Percentiles rank a stretch among this genome's conserved stretches.
These are phyloP conservation scores for Agrotis puta DNA, from an alignment of 2,888 invertebrate genomes.

Conservation along the genomic window DNA sequence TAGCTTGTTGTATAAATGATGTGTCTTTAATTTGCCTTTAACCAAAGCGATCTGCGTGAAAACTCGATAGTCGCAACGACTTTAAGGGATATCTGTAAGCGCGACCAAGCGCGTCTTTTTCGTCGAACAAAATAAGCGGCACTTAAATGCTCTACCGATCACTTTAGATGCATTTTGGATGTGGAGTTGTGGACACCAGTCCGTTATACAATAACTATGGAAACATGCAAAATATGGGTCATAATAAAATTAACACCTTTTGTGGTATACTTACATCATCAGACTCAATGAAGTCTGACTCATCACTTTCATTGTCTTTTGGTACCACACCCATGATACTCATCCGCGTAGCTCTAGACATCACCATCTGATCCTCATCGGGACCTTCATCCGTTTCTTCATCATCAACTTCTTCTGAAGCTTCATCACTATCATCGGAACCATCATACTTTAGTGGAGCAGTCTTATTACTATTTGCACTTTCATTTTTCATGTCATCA, in stretches of 20 bases:
- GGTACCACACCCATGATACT: constrained; percentile 88
- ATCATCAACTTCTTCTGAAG: constrained; percentile 37
- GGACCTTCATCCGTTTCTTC: constrained; percentile 72
- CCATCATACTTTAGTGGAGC: constrained; percentile 36
- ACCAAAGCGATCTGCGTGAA: background rate
- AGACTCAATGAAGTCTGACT: constrained; percentile 87
- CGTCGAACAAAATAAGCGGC: background rate
- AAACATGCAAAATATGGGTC: background rate
- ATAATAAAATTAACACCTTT: background rate
- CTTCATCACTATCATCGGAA: constrained; percentile 34
- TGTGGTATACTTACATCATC: constrained; percentile 81
- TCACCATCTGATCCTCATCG: constrained; percentile 85
- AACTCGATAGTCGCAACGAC: background rate
- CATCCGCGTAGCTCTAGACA: constrained; percentile 88
- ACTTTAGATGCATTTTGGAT: background rate
- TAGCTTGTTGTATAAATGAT: background rate
- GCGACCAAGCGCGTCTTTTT: background rate
- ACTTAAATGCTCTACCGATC: background rate
- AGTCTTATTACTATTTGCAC: constrained; percentile 26
- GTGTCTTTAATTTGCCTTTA: background rate
- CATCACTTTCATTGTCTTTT: constrained; percentile 83
- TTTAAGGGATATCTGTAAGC: background rate
- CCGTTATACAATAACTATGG: background rate
- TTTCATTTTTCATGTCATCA: constrained; percentile 14
- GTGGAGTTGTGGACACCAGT: background rate